Evolutionary conservation across 2,888 invertebrate genomes (phyloP).

Genomic region (Cosmopolites sordidus): DNA sequence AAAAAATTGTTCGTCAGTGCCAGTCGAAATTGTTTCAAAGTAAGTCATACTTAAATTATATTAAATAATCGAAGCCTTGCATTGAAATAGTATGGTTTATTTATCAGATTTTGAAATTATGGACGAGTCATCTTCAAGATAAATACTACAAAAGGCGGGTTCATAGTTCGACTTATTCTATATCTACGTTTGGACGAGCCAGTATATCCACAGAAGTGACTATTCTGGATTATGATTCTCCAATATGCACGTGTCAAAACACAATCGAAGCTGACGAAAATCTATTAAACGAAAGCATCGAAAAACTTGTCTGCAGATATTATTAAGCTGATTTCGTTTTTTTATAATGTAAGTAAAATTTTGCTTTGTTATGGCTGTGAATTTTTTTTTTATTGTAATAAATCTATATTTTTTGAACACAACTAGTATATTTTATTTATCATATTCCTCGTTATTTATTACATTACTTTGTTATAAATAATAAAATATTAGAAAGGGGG

Average conservation of each 20-base stretch:
- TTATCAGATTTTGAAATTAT: slow-evolving; percentile 38
- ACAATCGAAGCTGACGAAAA: slow-evolving; percentile 38
- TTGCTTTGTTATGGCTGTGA: neutral
- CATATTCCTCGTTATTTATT: neutral
- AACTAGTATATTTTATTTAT: neutral
- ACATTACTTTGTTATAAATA: too few species aligned
- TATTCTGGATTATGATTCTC: slow-evolving; percentile 36
- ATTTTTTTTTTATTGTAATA: slow-evolving; percentile 1
- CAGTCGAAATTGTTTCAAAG: slow-evolving; percentile 40
- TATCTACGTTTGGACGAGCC: slow-evolving; percentile 37
- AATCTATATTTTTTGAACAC: neutral
- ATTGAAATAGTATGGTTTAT: neutral
- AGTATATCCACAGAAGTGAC: slow-evolving; percentile 42
- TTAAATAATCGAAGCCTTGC: too few species aligned
- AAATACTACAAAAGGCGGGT: slow-evolving; percentile 29
- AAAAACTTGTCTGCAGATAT: slow-evolving; percentile 32
- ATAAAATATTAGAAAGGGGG: too few species aligned
- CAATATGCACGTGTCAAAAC: slow-evolving; percentile 28
- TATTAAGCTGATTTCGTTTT: slow-evolving; percentile 15
- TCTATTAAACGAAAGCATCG: slow-evolving; percentile 38
- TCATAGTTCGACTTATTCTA: slow-evolving; percentile 33
- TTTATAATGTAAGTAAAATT: neutral
- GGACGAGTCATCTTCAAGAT: slow-evolving; percentile 35
- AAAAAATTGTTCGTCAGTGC: slow-evolving; percentile 36
- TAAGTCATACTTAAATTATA: slow-evolving; percentile 26